Percentiles rank a stretch among this genome's conserved stretches.
These are phyloP conservation scores for Papilio aristodemus DNA, from an alignment of 1,140 invertebrate species.

Conservation along the genomic window DNA sequence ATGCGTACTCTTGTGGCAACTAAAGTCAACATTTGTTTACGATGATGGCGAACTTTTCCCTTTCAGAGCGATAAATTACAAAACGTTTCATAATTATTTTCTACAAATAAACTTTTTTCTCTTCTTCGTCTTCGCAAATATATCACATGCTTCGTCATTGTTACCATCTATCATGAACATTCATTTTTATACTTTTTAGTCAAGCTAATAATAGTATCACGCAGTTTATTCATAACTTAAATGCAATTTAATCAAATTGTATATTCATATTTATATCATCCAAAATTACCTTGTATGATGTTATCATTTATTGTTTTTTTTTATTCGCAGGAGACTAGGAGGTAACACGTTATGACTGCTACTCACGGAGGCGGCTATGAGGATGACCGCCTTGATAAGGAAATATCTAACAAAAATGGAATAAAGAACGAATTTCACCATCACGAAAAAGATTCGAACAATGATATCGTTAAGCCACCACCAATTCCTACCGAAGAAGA, in stretches of 20 bases:
- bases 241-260: too few species aligned
- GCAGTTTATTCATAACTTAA: too few species aligned
- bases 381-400: conserved; percentile 72
- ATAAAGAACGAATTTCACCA: conserved; percentile 87
- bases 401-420: conserved; percentile 71
- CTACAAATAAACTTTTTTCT: too few species aligned
- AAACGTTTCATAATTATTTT: not conserved
- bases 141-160: too few species aligned
- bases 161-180: too few species aligned
- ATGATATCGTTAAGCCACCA: conserved; percentile 83
- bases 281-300: not conserved
- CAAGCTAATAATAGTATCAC: too few species aligned
- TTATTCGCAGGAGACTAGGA: conserved; percentile 61
- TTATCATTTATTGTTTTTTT: conserved; percentile 30
- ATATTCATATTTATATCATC: not conserved
- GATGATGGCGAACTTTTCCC: not conserved
- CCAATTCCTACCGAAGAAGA: conserved; percentile 84
- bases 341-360: conserved; percentile 74
- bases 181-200: too few species aligned
- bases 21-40: conserved; percentile 23
- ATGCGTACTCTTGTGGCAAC: not conserved
- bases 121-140: too few species aligned
- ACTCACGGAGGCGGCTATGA: conserved; percentile 75
- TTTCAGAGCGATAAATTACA: not conserved
- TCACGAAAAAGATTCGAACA: conserved; percentile 79